Conservation (phyloP, 92 coral and sea anemone species). For the Pocillopora grandis region DNA sequence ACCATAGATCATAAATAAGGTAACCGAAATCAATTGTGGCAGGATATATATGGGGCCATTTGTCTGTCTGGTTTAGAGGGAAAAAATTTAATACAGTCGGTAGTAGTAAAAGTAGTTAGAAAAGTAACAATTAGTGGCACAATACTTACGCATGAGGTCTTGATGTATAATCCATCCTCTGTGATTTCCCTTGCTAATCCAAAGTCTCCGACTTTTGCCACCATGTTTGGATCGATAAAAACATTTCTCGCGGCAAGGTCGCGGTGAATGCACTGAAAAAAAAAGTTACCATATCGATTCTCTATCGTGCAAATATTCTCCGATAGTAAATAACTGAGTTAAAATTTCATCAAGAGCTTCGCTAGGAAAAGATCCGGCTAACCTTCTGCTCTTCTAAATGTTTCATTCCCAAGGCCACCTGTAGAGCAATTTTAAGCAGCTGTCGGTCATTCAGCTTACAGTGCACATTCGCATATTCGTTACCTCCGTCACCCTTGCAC, state of each 20-base stretch:
- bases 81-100: no score
- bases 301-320: background rate
- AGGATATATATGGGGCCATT: no score
- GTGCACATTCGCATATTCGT: background rate
- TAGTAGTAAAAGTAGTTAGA: no score
- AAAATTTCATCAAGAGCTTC: background rate
- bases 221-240: no score
- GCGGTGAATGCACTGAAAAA: constrained; percentile 3
- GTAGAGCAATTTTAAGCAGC: background rate
- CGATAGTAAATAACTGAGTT: background rate
- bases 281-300: background rate
- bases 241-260: no score
- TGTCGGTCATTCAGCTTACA: background rate
- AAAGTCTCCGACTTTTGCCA: no score
- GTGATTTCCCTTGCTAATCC: no score
- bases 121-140: background rate
- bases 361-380: background rate
- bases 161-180: background rate
- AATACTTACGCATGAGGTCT: background rate
- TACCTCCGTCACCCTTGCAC: background rate
- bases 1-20: no score
- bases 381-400: background rate
- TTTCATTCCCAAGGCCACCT: constrained; percentile 9
- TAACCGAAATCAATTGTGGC: no score
- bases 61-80: no score